Conservation (phyloP, 2,888 invertebrate genomes). For the Heteropelma amictum region DNA sequence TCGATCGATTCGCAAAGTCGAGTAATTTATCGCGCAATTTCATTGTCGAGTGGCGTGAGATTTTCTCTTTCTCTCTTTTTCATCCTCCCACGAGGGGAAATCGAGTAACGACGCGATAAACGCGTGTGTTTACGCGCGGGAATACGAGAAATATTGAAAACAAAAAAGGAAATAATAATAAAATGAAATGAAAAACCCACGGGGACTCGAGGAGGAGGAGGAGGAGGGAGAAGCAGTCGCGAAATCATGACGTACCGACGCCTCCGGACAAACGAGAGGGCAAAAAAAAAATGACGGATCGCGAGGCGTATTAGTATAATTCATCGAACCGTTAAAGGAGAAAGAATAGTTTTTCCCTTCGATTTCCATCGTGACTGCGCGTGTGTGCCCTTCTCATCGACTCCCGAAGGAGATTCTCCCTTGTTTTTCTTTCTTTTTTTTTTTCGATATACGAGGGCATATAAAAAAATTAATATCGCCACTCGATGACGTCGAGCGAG, state of each 20-base stretch:
- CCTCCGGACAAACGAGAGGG: constrained; percentile 46
- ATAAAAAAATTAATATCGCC: constrained; percentile 68
- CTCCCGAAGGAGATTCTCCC: constrained; percentile 42
- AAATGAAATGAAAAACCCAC: constrained; percentile 11
- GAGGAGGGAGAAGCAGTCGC: constrained; percentile 34
- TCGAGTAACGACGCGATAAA: constrained; percentile 23
- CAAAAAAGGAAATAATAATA: not conserved
- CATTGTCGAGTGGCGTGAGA: constrained; percentile 23
- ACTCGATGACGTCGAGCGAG: constrained; percentile 62
- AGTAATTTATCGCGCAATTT: constrained; percentile 29
- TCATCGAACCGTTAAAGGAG: constrained; percentile 48
- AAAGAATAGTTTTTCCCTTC: constrained; percentile 16
- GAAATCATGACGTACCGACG: constrained; percentile 58
- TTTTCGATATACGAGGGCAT: constrained; percentile 4
- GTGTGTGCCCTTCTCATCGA: constrained; percentile 18
- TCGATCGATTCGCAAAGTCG: constrained; percentile 38
- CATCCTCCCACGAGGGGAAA: constrained; percentile 8
- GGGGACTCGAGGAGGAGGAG: too few relatives aligned
- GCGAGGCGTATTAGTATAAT: too few relatives aligned
- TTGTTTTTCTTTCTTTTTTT: constrained; percentile 16
- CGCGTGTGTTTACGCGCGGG: too few relatives aligned
- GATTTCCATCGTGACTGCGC: constrained; percentile 4
- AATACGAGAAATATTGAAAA: not conserved
- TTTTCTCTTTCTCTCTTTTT: not conserved
- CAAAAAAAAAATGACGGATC: too few relatives aligned